A percentile compares a stretch with the other conserved stretches of the same genome.
These are phyloP conservation scores for Zapus hudsonius DNA, from an alignment of 2,113 vertebrate genomes.

Conservation along the genomic window DNA sequence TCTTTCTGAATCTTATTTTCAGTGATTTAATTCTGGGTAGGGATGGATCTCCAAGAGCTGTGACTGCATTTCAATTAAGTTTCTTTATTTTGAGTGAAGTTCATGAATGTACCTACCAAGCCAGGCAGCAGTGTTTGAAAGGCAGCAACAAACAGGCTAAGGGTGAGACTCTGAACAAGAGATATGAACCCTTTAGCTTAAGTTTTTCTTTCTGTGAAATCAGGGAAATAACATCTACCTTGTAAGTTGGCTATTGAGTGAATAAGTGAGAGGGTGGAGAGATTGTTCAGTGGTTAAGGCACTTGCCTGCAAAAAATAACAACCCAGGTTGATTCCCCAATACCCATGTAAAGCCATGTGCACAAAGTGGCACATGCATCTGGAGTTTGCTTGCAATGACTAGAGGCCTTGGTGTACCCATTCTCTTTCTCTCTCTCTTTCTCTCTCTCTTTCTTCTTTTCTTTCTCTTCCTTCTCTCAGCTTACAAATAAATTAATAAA, in stretches of 20 bases:
- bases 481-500: too few relatives aligned
- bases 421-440: too few relatives aligned
- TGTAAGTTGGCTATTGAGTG: background rate
- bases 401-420: too few relatives aligned
- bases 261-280: background rate
- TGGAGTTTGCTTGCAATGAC: too few relatives aligned
- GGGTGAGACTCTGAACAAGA: background rate
- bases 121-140: background rate
- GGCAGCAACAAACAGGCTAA: background rate
- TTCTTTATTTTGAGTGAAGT: conserved; percentile 28
- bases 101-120: background rate
- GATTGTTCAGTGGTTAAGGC: too few relatives aligned
- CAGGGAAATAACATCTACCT: background rate
- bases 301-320: too few relatives aligned
- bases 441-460: too few relatives aligned
- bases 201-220: background rate
- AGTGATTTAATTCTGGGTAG: background rate
- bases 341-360: too few relatives aligned
- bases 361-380: too few relatives aligned
- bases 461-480: too few relatives aligned
- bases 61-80: background rate
- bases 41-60: background rate
- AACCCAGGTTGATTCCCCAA: too few relatives aligned
- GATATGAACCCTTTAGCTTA: background rate
- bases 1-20: conserved; percentile 2